A percentile compares a stretch with the other conserved stretches of the same genome.
These are phyloP conservation scores for Notodonta ziczac DNA, from an alignment of 2,888 invertebrate genomes.

Conservation along the genomic window DNA sequence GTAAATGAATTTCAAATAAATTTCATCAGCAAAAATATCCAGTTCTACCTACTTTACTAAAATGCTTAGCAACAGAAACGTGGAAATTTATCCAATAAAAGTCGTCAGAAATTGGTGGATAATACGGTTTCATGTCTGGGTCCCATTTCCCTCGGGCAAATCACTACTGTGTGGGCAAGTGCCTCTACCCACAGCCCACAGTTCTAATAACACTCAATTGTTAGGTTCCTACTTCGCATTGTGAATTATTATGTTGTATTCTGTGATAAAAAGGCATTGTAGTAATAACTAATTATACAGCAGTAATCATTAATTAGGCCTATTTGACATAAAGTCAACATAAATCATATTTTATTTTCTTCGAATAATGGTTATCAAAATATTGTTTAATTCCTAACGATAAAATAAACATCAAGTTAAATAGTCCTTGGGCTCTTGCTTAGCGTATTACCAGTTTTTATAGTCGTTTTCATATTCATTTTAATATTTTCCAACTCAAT, in stretches of 20 bases:
- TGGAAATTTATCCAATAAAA: constrained; percentile 43
- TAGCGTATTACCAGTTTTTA: no score
- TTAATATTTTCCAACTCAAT: no score
- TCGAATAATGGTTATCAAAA: no score
- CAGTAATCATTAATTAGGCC: constrained; percentile 6
- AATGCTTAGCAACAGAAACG: constrained; percentile 5
- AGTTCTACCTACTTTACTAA: background rate
- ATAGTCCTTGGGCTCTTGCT: no score
- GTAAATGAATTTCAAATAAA: background rate
- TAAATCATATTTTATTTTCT: constrained; percentile 1
- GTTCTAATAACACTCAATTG: constrained; percentile 49
- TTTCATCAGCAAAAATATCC: background rate
- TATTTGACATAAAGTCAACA: background rate
- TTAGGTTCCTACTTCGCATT: constrained; percentile 24
- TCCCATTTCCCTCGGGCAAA: constrained; percentile 58
- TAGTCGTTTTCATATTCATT: no score
- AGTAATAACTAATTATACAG: constrained; percentile 23
- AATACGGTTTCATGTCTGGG: constrained; percentile 63
- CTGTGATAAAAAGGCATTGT: constrained; percentile 29
- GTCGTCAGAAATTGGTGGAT: constrained; percentile 61
- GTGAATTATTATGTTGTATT: constrained; percentile 17
- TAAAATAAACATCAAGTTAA: no score
- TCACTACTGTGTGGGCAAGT: constrained; percentile 55
- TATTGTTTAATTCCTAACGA: no score
- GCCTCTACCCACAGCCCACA: constrained; percentile 31